These are phyloP conservation scores for Hylaeus anthracinus DNA, from an alignment of 1,140 invertebrate species.

Conservation along the genomic window DNA sequence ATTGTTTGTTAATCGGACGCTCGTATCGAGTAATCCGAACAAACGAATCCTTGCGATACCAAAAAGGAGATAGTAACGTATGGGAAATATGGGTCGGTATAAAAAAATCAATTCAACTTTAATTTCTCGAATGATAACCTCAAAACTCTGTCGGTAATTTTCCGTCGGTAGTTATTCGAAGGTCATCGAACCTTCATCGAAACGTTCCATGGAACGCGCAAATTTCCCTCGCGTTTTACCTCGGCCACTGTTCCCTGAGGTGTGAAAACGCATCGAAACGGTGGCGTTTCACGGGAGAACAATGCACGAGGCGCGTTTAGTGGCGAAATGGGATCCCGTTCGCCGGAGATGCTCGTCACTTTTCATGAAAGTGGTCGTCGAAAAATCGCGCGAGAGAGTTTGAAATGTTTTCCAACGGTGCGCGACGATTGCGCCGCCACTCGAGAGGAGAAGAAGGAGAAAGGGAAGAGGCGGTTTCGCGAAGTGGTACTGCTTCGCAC, in stretches of 20 bases:
- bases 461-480: slow-evolving; percentile 38
- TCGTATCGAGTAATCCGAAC: too few species aligned
- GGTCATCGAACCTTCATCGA: too few species aligned
- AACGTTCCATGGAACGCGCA: not conserved
- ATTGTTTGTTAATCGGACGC: too few species aligned
- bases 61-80: too few species aligned
- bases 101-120: too few species aligned
- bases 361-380: not conserved
- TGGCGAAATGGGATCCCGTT: not conserved
- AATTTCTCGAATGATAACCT: not conserved
- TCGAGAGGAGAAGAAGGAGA: slow-evolving; percentile 28
- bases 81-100: too few species aligned
- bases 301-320: not conserved
- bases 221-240: not conserved
- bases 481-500: slow-evolving; percentile 59
- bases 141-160: slow-evolving; percentile 1
- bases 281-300: not conserved
- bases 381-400: slow-evolving; percentile 11
- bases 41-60: too few species aligned
- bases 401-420: slow-evolving; percentile 23
- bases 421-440: slow-evolving; percentile 13
- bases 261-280: not conserved
- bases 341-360: not conserved
- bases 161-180: not conserved
- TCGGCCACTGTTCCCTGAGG: not conserved